Percentiles rank a stretch among this genome's conserved stretches.
phyloP scores from a whole-genome alignment of 2,113 vertebrate species.

The Cariama cristata region DNA sequence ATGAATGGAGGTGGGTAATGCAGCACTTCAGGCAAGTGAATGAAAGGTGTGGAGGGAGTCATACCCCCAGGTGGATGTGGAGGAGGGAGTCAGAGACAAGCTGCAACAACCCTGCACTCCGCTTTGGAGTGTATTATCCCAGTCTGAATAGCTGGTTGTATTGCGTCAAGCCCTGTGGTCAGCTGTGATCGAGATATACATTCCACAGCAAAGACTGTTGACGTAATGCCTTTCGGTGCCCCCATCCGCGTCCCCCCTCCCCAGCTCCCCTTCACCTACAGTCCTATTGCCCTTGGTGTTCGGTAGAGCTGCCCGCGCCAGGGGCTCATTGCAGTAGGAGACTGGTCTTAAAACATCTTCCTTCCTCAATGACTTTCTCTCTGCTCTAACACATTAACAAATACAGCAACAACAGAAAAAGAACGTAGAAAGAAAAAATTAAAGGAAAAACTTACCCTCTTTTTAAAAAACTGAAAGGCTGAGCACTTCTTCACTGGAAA shows the following conservation, averaged over 20 bases:
- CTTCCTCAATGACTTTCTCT: not conserved
- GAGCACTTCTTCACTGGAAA: slow-evolving; percentile 99
- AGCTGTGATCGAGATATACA: not conserved
- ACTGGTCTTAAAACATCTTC: not conserved
- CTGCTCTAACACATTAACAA: not conserved
- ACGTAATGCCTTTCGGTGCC: not conserved
- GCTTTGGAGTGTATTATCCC: not conserved
- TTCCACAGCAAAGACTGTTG: slow-evolving; percentile 27
- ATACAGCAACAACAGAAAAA: slow-evolving; percentile 1
- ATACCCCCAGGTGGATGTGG: not conserved
- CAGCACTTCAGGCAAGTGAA: slow-evolving; percentile 7
- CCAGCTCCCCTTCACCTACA: not conserved
- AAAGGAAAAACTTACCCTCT: slow-evolving; percentile 88
- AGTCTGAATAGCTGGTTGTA: not conserved
- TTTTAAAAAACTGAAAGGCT: slow-evolving; percentile 98
- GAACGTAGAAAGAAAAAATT: not conserved
- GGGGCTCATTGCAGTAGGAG: fast-evolving
- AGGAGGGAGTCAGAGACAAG: not conserved
- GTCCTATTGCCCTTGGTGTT: not conserved
- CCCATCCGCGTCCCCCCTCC: not conserved
- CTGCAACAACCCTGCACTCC: not conserved
- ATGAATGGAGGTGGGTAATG: slow-evolving; percentile 15
- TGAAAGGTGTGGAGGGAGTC: slow-evolving; percentile 58
- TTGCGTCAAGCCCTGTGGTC: slow-evolving; percentile 27
- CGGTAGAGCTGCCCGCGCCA: not conserved